A percentile compares a stretch with the other conserved stretches of the same genome.
These are phyloP conservation scores for zebrafish (Danio rerio) DNA, from an alignment of 2,113 vertebrate genomes.

Conservation along the genomic window DNA sequence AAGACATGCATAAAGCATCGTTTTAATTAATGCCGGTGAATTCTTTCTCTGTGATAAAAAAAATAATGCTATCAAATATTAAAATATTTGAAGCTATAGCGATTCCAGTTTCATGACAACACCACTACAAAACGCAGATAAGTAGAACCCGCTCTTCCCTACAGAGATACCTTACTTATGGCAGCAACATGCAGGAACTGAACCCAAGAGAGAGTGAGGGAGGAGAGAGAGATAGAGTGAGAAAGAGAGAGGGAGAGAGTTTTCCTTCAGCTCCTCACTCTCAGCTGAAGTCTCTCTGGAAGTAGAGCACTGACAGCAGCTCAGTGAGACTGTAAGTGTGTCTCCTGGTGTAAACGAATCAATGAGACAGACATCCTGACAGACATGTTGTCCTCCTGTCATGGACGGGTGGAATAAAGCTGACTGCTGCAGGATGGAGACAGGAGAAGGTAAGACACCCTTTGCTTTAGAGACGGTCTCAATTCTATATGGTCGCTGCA, in stretches of 20 bases:
- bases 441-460: constrained; percentile 56
- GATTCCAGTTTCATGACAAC: no score
- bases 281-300: constrained; percentile 41
- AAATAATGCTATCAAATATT: no score
- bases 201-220: constrained; percentile 58
- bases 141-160: constrained; percentile 66
- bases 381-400: constrained; percentile 17
- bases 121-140: constrained; percentile 66
- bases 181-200: constrained; percentile 58
- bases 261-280: constrained; percentile 52
- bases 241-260: constrained; percentile 40
- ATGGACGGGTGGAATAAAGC: constrained; percentile 51
- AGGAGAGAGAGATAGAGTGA: constrained; percentile 42
- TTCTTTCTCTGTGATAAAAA: no score
- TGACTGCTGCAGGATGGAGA: constrained; percentile 51
- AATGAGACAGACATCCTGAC: constrained; percentile 34
- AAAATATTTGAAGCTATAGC: no score
- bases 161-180: constrained; percentile 67
- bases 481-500: neutral
- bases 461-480: neutral
- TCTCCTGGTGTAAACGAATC: constrained; percentile 29
- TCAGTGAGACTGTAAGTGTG: constrained; percentile 42
- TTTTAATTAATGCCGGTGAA: no score
- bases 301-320: constrained; percentile 37
- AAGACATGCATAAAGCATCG: no score